Conservation (phyloP, 2,888 invertebrate genomes). For the Diaperis boleti region DNA sequence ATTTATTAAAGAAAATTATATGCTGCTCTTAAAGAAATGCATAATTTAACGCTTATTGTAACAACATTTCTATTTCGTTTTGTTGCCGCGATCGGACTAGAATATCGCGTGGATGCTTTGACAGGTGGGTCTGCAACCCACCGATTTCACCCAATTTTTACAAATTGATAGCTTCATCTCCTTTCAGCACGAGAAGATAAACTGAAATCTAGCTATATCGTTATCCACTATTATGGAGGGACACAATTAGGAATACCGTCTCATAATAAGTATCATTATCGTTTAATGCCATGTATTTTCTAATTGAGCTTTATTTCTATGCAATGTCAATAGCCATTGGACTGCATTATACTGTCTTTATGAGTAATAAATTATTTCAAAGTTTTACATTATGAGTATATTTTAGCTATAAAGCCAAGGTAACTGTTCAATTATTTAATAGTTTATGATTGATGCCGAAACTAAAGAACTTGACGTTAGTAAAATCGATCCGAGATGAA, state of each 20-base stretch:
- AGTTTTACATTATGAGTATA: no score
- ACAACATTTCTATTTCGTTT: constrained; percentile 24
- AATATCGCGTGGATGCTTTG: constrained; percentile 18
- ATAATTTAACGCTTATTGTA: constrained; percentile 38
- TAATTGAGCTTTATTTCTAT: not conserved
- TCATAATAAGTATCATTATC: not conserved
- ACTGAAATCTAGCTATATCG: not conserved
- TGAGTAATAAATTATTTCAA: no score
- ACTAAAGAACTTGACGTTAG: no score
- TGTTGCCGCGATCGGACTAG: no score
- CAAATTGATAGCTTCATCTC: constrained; percentile 13
- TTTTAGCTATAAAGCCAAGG: no score
- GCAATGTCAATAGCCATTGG: not conserved
- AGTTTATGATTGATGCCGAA: no score
- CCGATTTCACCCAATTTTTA: constrained; percentile 17
- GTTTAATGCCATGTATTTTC: not conserved
- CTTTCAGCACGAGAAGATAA: not conserved
- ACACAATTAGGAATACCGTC: not conserved
- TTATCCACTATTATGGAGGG: constrained; percentile 1
- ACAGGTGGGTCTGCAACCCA: constrained; percentile 25
- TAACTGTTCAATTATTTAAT: no score
- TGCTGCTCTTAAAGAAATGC: constrained; percentile 38
- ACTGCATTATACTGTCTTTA: not conserved
- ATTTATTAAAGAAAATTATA: constrained; percentile 46
- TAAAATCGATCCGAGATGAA: no score